phyloP scores from a whole-genome alignment of 2,888 invertebrate genomes.

The Conomelus anceps region DNA sequence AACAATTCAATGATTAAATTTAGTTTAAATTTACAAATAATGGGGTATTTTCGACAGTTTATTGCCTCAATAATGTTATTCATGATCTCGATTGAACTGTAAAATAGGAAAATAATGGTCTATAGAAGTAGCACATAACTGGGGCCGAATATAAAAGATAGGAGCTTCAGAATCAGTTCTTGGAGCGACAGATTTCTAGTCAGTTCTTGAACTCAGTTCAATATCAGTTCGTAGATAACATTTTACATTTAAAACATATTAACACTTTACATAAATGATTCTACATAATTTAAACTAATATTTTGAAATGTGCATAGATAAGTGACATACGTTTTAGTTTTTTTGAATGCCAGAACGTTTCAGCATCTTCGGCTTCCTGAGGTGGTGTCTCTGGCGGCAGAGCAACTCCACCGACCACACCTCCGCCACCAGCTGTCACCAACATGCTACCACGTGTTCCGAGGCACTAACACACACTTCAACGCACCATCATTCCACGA shows the following conservation, averaged over 20 bases:
- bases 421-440: not conserved
- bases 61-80: no score
- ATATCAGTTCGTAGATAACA: not conserved
- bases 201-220: no score
- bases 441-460: not conserved
- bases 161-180: no score
- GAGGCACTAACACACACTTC: not conserved
- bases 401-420: not conserved
- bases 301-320: no score
- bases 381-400: not conserved
- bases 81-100: no score
- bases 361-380: not conserved
- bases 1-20: no score
- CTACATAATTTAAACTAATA: not conserved
- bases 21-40: no score
- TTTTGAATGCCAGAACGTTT: constrained; percentile 3
- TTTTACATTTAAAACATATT: not conserved
- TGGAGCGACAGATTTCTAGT: no score
- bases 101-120: no score
- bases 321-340: not conserved
- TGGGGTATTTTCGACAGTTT: no score
- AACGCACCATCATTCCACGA: not conserved
- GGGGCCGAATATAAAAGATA: no score
- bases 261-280: not conserved
- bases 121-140: no score